These are phyloP conservation scores for Candidula unifasciata DNA, from an alignment of 2,888 invertebrate genomes.

Conservation along the genomic window DNA sequence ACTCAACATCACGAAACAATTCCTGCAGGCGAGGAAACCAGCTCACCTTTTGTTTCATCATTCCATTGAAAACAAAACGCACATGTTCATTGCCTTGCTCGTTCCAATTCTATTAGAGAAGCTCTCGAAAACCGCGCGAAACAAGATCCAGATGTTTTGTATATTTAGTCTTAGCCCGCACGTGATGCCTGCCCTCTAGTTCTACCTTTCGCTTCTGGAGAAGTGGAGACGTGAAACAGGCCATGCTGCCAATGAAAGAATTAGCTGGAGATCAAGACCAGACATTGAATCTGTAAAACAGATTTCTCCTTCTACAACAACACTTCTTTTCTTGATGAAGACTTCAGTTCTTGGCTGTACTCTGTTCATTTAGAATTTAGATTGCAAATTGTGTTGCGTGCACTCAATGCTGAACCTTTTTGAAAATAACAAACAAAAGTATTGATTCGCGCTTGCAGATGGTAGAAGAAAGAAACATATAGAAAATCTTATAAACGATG, in stretches of 20 bases:
- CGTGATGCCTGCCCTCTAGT: not conserved
- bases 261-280: slow-evolving; percentile 24
- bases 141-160: slow-evolving; percentile 23
- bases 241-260: not conserved
- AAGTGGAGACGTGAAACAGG: not conserved
- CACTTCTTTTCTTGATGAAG: too few species aligned
- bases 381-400: too few species aligned
- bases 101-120: not conserved
- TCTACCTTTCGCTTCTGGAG: not conserved
- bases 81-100: not conserved
- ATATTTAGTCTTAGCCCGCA: slow-evolving; percentile 7
- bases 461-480: too few species aligned
- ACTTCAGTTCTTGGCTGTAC: too few species aligned
- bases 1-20: slow-evolving; percentile 2
- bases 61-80: slow-evolving; percentile 2
- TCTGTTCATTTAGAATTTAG: too few species aligned
- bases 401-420: too few species aligned
- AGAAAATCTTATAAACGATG: too few species aligned
- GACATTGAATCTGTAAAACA: slow-evolving; percentile 1
- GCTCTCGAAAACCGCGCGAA: not conserved
- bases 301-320: not conserved
- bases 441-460: too few species aligned
- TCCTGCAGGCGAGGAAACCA: not conserved
- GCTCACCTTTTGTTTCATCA: not conserved
- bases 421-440: too few species aligned